Evolutionary conservation across 2,113 vertebrate genomes (phyloP).

Genomic region (Aplodontia rufa): DNA sequence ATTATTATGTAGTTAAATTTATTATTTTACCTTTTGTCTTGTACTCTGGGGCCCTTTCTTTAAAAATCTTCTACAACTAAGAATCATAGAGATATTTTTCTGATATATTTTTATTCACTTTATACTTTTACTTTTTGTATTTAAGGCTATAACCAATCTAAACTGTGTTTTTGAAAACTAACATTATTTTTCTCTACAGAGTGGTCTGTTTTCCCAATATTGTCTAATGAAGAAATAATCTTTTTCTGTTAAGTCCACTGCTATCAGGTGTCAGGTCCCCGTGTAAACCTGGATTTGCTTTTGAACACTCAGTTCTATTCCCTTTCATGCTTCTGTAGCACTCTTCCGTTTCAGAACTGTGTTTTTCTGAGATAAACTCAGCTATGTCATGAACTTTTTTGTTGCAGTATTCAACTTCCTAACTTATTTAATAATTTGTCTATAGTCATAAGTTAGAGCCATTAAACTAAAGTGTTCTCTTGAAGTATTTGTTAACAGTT

Average conservation of each 20-base stretch:
- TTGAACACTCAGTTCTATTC: background rate
- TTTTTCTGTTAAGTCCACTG: background rate
- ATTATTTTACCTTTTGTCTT: conserved; percentile 19
- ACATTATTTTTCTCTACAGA: background rate
- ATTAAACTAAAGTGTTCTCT: conserved; percentile 6
- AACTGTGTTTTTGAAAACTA: background rate
- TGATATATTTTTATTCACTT: background rate
- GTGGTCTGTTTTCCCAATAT: background rate
- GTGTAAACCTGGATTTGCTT: background rate
- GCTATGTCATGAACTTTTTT: background rate
- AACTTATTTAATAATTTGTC: background rate
- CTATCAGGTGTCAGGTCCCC: background rate
- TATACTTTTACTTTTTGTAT: background rate
- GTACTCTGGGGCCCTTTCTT: background rate
- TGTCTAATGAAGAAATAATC: background rate
- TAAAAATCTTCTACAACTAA: background rate
- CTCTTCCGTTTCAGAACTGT: background rate
- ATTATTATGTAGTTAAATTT: background rate
- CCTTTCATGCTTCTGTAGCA: background rate
- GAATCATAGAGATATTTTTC: conserved; percentile 1
- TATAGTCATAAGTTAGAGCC: background rate
- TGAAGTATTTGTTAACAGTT: background rate
- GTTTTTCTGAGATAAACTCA: conserved; percentile 26
- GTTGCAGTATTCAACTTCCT: background rate
- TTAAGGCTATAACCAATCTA: background rate